Evolutionary conservation across 1,140 invertebrate genomes (phyloP).

Genomic region (Mizuhopecten yessoensis): DNA sequence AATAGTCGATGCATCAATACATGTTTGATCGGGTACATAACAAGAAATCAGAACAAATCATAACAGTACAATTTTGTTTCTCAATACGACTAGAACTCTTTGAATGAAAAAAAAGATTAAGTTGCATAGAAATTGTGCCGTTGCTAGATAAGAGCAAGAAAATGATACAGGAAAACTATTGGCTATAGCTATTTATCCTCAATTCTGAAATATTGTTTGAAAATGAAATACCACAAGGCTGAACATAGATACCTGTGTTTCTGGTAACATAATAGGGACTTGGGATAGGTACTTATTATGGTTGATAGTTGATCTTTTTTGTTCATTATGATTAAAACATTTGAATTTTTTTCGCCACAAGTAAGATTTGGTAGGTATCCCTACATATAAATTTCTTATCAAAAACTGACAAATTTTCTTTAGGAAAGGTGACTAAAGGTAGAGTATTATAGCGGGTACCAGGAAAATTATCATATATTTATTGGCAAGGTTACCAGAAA

Average conservation of each 20-base stretch:
- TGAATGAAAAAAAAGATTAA: slow-evolving; percentile 19
- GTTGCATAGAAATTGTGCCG: slow-evolving; percentile 33
- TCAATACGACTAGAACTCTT: slow-evolving; percentile 27
- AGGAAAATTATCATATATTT: not conserved
- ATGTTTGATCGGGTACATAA: slow-evolving; percentile 6
- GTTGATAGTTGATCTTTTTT: not conserved
- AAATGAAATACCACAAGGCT: not conserved
- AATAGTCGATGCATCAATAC: slow-evolving; percentile 34
- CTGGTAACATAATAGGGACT: not conserved
- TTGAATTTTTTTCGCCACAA: no score
- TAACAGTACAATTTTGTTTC: slow-evolving; percentile 13
- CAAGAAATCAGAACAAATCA: not conserved
- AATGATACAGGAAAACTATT: not conserved
- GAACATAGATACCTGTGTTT: not conserved
- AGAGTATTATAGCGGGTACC: not conserved
- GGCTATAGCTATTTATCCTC: not conserved
- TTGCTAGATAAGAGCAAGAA: not conserved
- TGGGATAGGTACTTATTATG: not conserved
- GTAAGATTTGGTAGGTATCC: no score
- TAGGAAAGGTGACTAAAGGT: not conserved
- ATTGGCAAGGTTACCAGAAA: not conserved
- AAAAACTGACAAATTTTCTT: not conserved
- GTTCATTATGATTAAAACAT: not conserved
- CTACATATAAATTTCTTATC: no score
- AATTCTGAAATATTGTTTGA: slow-evolving; percentile 2